Conservation (phyloP, 2,113 vertebrate species). For the Hippocampus zosterae region DNA sequence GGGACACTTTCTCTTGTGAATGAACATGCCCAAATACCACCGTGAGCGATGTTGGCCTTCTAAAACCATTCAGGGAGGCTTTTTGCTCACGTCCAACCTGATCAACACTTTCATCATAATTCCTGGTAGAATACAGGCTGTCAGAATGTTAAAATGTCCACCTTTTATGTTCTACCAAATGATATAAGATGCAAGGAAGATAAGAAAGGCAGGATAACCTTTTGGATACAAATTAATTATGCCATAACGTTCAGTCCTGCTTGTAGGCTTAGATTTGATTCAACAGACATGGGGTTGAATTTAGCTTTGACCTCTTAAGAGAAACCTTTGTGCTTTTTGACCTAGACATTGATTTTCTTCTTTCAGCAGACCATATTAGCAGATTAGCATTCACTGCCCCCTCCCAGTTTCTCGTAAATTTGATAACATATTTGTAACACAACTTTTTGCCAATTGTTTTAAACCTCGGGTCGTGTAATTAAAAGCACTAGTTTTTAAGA, state of each 20-base stretch:
- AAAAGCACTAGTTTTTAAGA: not conserved
- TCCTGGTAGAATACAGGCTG: not conserved
- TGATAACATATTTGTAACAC: not conserved
- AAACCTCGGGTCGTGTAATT: not conserved
- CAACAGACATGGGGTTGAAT: slow-evolving; percentile 68
- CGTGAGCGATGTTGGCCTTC: slow-evolving; percentile 7
- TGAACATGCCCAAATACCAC: slow-evolving; percentile 16
- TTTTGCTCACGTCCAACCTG: not conserved
- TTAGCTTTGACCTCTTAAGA: slow-evolving; percentile 74
- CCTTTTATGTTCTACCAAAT: not conserved
- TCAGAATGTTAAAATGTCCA: not conserved
- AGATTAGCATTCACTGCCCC: slow-evolving; percentile 27
- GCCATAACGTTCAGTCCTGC: slow-evolving; percentile 22
- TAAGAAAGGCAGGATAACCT: not conserved
- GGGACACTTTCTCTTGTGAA: slow-evolving; percentile 43
- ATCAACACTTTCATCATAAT: not conserved
- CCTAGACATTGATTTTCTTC: slow-evolving; percentile 78
- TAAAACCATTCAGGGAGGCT: slow-evolving; percentile 13
- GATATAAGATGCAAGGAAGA: not conserved
- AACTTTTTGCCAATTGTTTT: not conserved
- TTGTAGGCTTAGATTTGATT: slow-evolving; percentile 49
- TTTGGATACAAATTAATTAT: slow-evolving; percentile 15
- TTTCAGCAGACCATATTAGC: slow-evolving; percentile 67
- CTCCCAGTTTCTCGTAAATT: slow-evolving; percentile 26
- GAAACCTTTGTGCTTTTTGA: slow-evolving; percentile 79